Percentiles rank a stretch among this genome's conserved stretches.
These are phyloP conservation scores for Catostomus latipinnis DNA, from an alignment of 2,797 vertebrate genomes.

Conservation along the genomic window DNA sequence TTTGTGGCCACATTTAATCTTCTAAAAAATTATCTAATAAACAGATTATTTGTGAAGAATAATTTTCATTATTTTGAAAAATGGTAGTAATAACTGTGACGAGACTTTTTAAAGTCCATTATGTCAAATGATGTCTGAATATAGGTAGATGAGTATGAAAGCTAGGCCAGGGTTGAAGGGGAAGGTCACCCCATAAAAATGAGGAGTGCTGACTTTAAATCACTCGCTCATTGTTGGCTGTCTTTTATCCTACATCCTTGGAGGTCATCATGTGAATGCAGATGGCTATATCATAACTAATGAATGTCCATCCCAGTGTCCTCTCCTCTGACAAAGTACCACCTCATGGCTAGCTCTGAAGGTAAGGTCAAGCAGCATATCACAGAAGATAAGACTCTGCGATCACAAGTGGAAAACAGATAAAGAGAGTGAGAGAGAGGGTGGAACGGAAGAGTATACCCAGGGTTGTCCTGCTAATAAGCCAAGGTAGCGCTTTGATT, in stretches of 20 bases:
- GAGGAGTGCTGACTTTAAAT: constrained; percentile 44
- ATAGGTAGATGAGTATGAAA: constrained; percentile 26
- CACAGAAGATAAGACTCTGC: constrained; percentile 32
- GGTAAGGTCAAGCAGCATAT: constrained; percentile 57
- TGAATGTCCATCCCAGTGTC: constrained; percentile 51
- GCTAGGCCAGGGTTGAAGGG: constrained; percentile 41
- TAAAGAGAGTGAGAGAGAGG: constrained; percentile 1
- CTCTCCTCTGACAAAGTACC: constrained; percentile 30
- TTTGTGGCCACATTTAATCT: not conserved
- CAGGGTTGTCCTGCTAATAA: constrained; percentile 27
- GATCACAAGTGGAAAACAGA: constrained; percentile 34
- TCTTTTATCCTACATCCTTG: constrained; percentile 45
- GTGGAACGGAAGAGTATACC: not conserved
- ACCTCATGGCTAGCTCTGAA: constrained; percentile 6
- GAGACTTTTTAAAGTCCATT: constrained; percentile 11
- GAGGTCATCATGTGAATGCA: constrained; percentile 46
- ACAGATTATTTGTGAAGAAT: not conserved
- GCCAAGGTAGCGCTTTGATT: constrained; percentile 38
- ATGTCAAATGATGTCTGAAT: constrained; percentile 39
- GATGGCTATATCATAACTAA: constrained; percentile 44
- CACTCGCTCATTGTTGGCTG: constrained; percentile 41
- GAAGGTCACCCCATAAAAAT: constrained; percentile 47
- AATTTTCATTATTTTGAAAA: not conserved
- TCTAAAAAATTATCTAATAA: not conserved
- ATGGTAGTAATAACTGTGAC: constrained; percentile 5